Conservation (phyloP, 2,113 vertebrate species). For the Myxocyprinus asiaticus region DNA sequence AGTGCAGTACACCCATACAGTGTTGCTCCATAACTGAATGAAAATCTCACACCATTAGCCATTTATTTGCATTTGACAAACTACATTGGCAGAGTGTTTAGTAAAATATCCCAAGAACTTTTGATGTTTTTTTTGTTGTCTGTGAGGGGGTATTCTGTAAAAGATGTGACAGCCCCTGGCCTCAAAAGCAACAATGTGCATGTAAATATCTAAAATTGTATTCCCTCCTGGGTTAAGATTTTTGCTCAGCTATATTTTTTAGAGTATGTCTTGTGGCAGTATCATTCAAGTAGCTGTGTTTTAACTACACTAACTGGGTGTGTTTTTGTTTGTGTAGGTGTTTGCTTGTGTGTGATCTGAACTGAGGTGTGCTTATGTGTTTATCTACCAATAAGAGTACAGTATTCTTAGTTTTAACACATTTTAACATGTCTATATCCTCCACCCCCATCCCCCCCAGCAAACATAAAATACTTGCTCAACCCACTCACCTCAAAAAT, state of each 20-base stretch:
- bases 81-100: conserved; percentile 1
- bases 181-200: neutral
- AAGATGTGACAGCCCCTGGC: neutral
- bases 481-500: neutral
- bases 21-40: conserved; percentile 8
- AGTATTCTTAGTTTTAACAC: no score
- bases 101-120: no score
- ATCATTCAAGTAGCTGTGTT: neutral
- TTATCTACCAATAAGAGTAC: no score
- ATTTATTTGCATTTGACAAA: conserved; percentile 21
- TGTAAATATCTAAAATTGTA: neutral
- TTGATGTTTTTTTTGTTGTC: neutral
- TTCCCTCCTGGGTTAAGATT: neutral
- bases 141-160: neutral
- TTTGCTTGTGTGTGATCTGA: conserved; percentile 5
- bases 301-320: neutral
- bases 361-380: conserved; percentile 20
- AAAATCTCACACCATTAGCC: conserved; percentile 16
- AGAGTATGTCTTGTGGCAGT: neutral
- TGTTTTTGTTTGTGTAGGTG: neutral
- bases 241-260: neutral
- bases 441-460: no score
- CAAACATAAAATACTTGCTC: neutral
- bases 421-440: no score
- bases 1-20: neutral